Conservation (phyloP, 2,797 vertebrate genomes). For the Somateria mollissima region DNA sequence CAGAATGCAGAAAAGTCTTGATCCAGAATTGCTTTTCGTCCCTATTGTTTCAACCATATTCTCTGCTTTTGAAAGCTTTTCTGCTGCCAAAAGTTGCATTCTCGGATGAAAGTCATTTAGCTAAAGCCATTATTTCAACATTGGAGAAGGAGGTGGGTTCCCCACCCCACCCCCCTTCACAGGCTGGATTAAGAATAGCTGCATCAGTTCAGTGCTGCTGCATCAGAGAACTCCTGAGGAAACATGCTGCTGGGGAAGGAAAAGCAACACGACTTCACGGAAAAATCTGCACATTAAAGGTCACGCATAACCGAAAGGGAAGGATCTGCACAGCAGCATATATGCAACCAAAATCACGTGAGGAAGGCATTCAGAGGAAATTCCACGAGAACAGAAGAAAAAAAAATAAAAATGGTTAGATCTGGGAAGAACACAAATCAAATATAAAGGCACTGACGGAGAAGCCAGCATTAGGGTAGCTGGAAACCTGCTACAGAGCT, state of each 20-base stretch:
- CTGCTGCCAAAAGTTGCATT: neutral
- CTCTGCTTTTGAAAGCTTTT: neutral
- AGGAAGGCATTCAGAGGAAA: constrained; percentile 71
- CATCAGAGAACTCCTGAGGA: constrained; percentile 62
- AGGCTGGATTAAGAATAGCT: neutral
- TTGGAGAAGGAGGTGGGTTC: neutral
- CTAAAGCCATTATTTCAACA: neutral
- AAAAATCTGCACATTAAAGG: constrained; percentile 60
- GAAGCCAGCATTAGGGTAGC: constrained; percentile 59
- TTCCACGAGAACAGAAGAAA: constrained; percentile 60
- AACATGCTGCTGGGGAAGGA: constrained; percentile 60
- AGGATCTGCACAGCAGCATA: constrained; percentile 47
- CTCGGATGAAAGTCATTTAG: neutral
- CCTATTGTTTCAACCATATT: neutral
- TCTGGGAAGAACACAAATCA: constrained; percentile 57
- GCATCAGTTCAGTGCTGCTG: constrained; percentile 56
- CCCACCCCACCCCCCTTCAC: neutral
- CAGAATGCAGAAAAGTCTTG: neutral
- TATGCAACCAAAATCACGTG: constrained; percentile 54
- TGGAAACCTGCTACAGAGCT: constrained; percentile 70
- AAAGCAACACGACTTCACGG: constrained; percentile 58
- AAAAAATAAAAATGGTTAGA: constrained; percentile 72
- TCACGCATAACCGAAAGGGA: constrained; percentile 48
- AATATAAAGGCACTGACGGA: constrained; percentile 76
- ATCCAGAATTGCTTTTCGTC: too few relatives aligned